A percentile compares a stretch with the other conserved stretches of the same genome.
These are phyloP conservation scores for Cygnus buccinator DNA, from an alignment of 2,113 vertebrate genomes.

Conservation along the genomic window DNA sequence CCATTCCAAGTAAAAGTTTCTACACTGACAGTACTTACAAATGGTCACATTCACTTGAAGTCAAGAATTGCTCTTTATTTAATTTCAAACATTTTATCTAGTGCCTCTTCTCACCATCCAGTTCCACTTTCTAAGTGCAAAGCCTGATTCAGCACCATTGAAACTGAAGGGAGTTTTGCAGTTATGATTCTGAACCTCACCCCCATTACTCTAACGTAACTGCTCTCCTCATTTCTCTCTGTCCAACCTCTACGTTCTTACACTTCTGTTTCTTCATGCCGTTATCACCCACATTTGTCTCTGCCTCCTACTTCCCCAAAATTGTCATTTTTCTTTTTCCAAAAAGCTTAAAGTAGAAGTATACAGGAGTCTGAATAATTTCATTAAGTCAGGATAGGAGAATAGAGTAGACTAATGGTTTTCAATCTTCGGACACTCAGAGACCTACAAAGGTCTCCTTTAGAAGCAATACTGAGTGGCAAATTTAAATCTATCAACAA, in stretches of 20 bases:
- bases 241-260: not conserved
- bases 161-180: not conserved
- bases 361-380: not conserved
- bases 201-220: not conserved
- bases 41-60: not conserved
- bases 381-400: fast-evolving
- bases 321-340: not conserved
- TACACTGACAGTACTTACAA: not conserved
- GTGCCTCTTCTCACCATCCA: not conserved
- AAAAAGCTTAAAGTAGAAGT: not conserved
- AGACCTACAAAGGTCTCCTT: not conserved
- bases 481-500: not conserved
- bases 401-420: not conserved
- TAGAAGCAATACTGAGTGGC: not conserved
- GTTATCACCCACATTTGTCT: not conserved
- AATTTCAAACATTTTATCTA: not conserved
- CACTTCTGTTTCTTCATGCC: not conserved
- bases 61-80: not conserved
- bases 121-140: not conserved
- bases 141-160: not conserved
- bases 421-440: not conserved
- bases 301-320: not conserved
- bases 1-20: not conserved
- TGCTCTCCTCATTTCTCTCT: not conserved
- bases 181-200: not conserved